phyloP scores from a whole-genome alignment of 30 jellyfish, hydroid and myxozoan species.

The Sanderia malayensis region DNA sequence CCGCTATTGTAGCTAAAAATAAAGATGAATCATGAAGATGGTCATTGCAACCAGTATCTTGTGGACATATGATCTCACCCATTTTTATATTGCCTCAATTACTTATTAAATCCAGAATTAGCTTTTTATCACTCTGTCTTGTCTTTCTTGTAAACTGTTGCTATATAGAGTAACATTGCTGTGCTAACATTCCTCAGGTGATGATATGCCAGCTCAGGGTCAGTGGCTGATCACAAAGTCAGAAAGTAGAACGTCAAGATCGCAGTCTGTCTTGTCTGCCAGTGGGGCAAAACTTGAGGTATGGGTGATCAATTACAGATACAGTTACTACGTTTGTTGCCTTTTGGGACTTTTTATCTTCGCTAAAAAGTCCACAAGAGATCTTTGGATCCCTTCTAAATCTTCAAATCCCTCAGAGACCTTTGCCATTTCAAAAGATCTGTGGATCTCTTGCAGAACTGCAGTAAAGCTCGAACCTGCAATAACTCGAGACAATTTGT shows the following conservation, averaged over 20 bases:
- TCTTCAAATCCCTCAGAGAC: too few species aligned
- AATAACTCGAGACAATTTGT: not conserved
- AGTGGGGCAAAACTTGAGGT: conserved; percentile 66
- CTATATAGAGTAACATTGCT: not conserved
- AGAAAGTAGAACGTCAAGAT: conserved; percentile 9
- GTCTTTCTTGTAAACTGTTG: not conserved
- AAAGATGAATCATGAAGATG: not conserved
- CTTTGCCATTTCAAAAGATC: not conserved
- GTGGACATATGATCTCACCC: too few species aligned
- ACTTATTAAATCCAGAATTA: not conserved
- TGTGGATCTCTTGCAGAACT: not conserved
- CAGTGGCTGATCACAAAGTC: conserved; percentile 38
- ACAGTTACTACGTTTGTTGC: not conserved
- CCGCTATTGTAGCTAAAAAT: too few species aligned
- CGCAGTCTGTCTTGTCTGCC: conserved; percentile 33
- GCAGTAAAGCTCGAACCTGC: not conserved
- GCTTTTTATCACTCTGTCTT: not conserved
- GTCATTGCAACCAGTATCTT: not conserved
- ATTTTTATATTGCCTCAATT: not conserved
- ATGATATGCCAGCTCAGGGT: not conserved
- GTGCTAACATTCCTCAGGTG: not conserved
- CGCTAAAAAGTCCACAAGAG: not conserved
- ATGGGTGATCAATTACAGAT: not conserved
- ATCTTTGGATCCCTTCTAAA: not conserved
- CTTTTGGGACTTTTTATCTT: too few species aligned